Base-by-base conservation (phyloP, 2,888 invertebrate species). In the Villa cingulata region DNA sequence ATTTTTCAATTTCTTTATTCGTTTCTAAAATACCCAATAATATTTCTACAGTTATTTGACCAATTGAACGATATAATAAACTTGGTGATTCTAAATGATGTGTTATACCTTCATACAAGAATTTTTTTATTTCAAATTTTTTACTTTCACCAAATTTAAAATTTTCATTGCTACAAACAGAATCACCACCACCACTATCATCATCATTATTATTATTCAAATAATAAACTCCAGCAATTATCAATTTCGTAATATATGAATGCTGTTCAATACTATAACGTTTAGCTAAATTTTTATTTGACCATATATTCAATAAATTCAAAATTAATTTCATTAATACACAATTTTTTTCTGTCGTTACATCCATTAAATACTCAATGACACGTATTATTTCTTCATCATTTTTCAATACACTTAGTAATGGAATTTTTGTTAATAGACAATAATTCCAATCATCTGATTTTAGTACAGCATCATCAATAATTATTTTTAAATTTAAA, bases 11-110 rank as follows among this genome's bases (percentile, higher is more conserved):
- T 36, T 68, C 66, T 2, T 69, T 66, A 12, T 58, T 66, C 3
- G 59, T 63, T 54, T 65, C 71, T 55, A 67, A 66, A 50, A 62
- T 71, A 55, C 76, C 76, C 5, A 79, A 64, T 4, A 82, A 59
- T 4, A 81, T 68, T 59, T 86, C 86, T 0, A 80, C 77, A 0
- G 80, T 77, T 23, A 80, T 75, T 85, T 87, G 87, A 1, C 88
- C 88, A 7, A 83, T 70, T 32, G 74, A 73, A 50, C 85, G 68
- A 15, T 83, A 71, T 38, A 75, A 70, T 27, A 71, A 66, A 27
- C 78, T 71, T 0, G 80, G 65, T 0, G 78, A 76, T 57, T 83
- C 79, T 45, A 89, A 67, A 66, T 88, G 85, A 50, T 75, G 70
- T 1, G 79, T 74, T 56, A 86, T 74, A 0, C 85, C 86, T 27